phyloP scores from a whole-genome alignment of 2,797 vertebrate species.

The Gadopsis bispinosus region DNA sequence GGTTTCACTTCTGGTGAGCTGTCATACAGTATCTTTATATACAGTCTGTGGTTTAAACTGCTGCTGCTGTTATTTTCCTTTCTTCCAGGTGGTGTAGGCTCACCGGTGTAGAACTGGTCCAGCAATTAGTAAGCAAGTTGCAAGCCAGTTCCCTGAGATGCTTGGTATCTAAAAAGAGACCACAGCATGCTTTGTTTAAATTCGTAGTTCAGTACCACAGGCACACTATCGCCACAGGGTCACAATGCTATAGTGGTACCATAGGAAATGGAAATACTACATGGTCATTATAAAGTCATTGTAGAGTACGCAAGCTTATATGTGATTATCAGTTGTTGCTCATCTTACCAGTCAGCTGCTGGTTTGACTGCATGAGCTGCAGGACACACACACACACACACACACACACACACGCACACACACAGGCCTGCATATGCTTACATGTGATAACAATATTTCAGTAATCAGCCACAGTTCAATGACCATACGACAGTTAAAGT shows the following conservation, averaged over 20 bases:
- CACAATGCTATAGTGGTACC: background rate
- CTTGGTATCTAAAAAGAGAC: background rate
- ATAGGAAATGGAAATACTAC: background rate
- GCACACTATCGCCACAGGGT: background rate
- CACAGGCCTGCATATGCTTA: background rate
- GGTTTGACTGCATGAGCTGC: background rate
- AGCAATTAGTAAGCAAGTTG: background rate
- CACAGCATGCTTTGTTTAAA: background rate
- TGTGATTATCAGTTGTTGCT: background rate
- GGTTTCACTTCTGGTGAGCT: too few species aligned
- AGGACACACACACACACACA: background rate
- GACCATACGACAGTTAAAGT: too few species aligned
- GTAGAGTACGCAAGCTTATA: too few species aligned
- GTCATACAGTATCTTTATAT: too few species aligned
- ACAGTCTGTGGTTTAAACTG: too few species aligned
- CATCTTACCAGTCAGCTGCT: background rate
- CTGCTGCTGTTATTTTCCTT: too few species aligned
- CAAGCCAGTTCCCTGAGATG: background rate
- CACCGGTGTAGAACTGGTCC: background rate
- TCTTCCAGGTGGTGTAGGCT: background rate
- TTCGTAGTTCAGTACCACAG: background rate
- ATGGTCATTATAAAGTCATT: background rate
- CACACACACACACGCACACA: background rate
- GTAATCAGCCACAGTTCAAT: too few species aligned
- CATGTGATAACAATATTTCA: too few species aligned